Evolutionary conservation across 2,888 invertebrate species (phyloP).

Genomic region (Digitonthophagus gazella): DNA sequence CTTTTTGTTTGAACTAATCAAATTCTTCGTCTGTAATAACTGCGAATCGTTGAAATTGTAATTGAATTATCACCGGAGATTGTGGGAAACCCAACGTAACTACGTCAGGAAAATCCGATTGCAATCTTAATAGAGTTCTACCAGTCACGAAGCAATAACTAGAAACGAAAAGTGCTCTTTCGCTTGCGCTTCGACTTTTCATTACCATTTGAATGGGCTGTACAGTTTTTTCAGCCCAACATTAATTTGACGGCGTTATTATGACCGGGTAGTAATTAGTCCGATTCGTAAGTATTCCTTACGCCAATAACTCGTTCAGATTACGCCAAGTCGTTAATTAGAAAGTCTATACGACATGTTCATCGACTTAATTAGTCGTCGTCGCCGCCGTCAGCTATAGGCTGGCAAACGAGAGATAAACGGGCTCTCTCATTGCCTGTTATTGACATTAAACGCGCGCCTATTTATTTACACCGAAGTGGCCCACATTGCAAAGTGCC

Average conservation of each 20-base stretch:
- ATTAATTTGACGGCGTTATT: not conserved
- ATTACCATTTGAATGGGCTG: not conserved
- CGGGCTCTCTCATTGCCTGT: not conserved
- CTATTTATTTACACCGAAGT: not conserved
- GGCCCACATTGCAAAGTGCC: not conserved
- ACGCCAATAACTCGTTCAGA: not conserved
- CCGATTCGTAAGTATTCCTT: not conserved
- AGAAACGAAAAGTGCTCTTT: not conserved
- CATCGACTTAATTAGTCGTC: not conserved
- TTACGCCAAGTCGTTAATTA: not conserved
- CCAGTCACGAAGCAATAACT: not conserved
- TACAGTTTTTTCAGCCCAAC: not conserved
- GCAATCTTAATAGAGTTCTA: not conserved
- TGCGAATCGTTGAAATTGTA: not conserved
- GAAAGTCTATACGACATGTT: not conserved
- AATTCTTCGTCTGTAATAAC: too few species aligned
- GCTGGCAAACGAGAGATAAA: not conserved
- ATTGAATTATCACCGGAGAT: not conserved
- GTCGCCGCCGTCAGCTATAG: not conserved
- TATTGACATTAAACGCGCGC: not conserved
- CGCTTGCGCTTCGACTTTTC: not conserved
- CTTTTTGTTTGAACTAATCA: not conserved
- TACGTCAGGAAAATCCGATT: not conserved
- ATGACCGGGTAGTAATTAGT: not conserved
- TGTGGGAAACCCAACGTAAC: not conserved